Base-by-base conservation (phyloP, 2,797 vertebrate genomes). In the Acanthiza pusilla region DNA sequence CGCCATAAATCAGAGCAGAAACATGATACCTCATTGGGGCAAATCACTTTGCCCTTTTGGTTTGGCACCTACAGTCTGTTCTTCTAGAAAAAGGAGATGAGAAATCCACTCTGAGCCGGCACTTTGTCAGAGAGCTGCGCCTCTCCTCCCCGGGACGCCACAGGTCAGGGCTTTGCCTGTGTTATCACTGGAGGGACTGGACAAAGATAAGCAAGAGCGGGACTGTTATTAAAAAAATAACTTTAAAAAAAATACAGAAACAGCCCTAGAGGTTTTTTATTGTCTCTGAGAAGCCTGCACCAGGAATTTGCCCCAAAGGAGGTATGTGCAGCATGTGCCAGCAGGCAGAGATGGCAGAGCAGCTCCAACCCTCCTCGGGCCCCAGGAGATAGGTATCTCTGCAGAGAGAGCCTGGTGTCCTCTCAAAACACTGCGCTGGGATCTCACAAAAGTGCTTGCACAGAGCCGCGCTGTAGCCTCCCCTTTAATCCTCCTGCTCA, bases 301-400 rank as follows among this genome's bases (percentile, higher is more conserved):
- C 20, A 74, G 81, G 93, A 93, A 94, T 89, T 94, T 76, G 89
- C 89, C 89, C 91, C 87, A 47, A 6, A 89, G 95, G 91, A 94
- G 75, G 63, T 55, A 93, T 74, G 87, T 61, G 80, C 54, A 70
- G 80, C 86, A 34, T 21, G 57, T 9, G 19, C 70, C 30, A 42
- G 75, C 45, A 21, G 83, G 57, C 40, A 66, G 58, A 13, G 48
- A 38, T 17, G 63, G 83, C 60, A 53, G 22, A 65, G 53, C 2
- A 1, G 47, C 61, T 78, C 27, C 13, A 3, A 8, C 72, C 79
- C 72, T 74, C 68, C 20, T 0, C 0, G 30, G 74, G 71, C 87
- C 87, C 62, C 84, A 43, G 6, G 53, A 71, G 63, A 76, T 40
- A 32, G 51, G 70, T 29, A 81, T 58, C 87, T 67, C n/a, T 32